phyloP scores from a whole-genome alignment of 2,113 vertebrate genomes.

The Vicugna pacos region DNA sequence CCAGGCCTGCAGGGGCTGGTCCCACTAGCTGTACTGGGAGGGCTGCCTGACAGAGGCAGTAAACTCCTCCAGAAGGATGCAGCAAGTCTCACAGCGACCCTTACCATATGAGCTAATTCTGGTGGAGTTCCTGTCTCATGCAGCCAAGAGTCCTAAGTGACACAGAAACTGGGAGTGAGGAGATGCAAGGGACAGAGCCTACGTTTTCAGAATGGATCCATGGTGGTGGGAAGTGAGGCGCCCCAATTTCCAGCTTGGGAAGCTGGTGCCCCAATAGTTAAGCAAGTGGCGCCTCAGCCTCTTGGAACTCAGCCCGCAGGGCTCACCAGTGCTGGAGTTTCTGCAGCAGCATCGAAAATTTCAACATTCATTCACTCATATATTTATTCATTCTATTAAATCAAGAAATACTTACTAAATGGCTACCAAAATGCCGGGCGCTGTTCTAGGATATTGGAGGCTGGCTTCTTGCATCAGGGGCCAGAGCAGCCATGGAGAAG shows the following conservation, averaged over 20 bases:
- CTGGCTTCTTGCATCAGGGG: not conserved
- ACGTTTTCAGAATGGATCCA: not conserved
- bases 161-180: not conserved
- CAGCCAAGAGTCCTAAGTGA: not conserved
- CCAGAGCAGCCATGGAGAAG: not conserved
- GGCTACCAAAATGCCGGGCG: not conserved
- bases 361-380: not conserved
- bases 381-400: not conserved
- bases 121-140: not conserved
- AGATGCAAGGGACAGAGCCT: too few species aligned
- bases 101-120: not conserved
- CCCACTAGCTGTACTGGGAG: not conserved
- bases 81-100: not conserved
- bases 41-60: not conserved
- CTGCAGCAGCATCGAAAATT: not conserved
- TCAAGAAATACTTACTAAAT: not conserved
- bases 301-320: not conserved
- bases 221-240: not conserved
- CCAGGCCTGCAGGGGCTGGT: not conserved
- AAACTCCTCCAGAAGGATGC: not conserved
- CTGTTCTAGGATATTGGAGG: not conserved
- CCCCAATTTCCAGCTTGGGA: not conserved
- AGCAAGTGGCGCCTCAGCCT: not conserved
- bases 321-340: not conserved
- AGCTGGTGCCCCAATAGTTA: not conserved